A percentile compares a stretch with the other conserved stretches of the same genome.
These are phyloP conservation scores for Anniella stebbinsi DNA, from an alignment of 2,797 vertebrate genomes.

Conservation along the genomic window DNA sequence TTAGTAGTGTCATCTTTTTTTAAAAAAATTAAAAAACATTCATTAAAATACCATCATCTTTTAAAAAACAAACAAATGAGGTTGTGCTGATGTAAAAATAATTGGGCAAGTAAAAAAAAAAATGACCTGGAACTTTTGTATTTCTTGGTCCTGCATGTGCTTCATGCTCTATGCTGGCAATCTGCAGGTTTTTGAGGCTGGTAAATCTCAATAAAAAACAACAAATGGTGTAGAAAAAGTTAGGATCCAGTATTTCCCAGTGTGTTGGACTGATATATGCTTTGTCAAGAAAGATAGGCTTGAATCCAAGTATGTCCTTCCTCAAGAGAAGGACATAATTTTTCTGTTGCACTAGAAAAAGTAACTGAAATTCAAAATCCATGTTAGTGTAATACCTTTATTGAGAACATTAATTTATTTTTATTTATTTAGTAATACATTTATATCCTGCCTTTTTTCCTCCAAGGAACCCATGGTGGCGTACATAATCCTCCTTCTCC, in stretches of 20 bases:
- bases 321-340: not conserved
- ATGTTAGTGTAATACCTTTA: too few relatives aligned
- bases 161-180: constrained; percentile 75
- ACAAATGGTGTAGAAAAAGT: not conserved
- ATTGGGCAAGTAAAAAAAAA: constrained; percentile 71
- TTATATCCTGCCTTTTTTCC: too few relatives aligned
- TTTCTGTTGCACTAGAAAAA: not conserved
- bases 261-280: not conserved
- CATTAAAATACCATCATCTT: constrained; percentile 38
- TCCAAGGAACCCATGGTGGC: too few relatives aligned
- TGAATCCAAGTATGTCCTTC: not conserved
- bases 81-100: constrained; percentile 54
- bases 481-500: too few relatives aligned
- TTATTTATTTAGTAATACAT: too few relatives aligned
- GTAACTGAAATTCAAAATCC: not conserved
- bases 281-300: not conserved
- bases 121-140: constrained; percentile 70
- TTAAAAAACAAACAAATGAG: not conserved
- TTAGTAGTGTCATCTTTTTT: not conserved
- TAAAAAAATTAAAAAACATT: fast-evolving
- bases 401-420: too few relatives aligned
- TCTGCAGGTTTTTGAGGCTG: constrained; percentile 66
- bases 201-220: constrained; percentile 58
- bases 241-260: not conserved
- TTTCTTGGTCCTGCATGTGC: constrained; percentile 69